These are phyloP conservation scores for Holcopasites calliopsidis DNA, from an alignment of 1,140 invertebrate species.

Conservation along the genomic window DNA sequence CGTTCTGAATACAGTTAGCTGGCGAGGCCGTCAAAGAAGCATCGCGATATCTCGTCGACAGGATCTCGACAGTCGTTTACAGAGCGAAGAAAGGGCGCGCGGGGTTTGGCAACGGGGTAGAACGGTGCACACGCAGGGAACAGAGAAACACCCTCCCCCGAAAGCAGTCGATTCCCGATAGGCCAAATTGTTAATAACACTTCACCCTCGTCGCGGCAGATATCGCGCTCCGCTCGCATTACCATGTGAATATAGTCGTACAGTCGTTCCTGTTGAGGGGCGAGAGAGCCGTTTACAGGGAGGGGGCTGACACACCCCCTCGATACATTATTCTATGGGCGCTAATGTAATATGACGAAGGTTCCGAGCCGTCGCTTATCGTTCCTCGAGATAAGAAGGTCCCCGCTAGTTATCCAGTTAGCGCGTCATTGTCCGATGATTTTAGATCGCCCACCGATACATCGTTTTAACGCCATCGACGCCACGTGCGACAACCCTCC, in stretches of 20 bases:
- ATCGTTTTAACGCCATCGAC: constrained; percentile 59
- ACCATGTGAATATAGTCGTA: constrained; percentile 78
- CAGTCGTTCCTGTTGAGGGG: constrained; percentile 39
- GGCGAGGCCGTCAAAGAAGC: constrained; percentile 2
- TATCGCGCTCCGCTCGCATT: constrained; percentile 74
- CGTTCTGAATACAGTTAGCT: not conserved
- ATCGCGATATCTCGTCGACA: constrained; percentile 7
- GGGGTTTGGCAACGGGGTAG: not conserved
- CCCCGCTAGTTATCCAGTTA: constrained; percentile 79
- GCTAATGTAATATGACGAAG: constrained; percentile 77
- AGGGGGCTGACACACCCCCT: constrained; percentile 57
- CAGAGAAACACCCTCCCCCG: not conserved
- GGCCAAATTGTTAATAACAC: constrained; percentile 78
- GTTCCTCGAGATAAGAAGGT: constrained; percentile 70
- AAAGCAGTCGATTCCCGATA: constrained; percentile 55
- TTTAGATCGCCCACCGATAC: constrained; percentile 76
- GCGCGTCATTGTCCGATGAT: constrained; percentile 78
- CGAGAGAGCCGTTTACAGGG: constrained; percentile 58
- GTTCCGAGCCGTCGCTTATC: constrained; percentile 66
- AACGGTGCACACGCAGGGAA: constrained; percentile 6
- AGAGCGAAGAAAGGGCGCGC: constrained; percentile 21
- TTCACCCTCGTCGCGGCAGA: constrained; percentile 71
- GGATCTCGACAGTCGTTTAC: constrained; percentile 50
- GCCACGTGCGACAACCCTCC: constrained; percentile 47
- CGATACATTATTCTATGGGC: constrained; percentile 76